Base-by-base conservation (phyloP, 1,140 invertebrate genomes). In the Polyergus mexicanus region DNA sequence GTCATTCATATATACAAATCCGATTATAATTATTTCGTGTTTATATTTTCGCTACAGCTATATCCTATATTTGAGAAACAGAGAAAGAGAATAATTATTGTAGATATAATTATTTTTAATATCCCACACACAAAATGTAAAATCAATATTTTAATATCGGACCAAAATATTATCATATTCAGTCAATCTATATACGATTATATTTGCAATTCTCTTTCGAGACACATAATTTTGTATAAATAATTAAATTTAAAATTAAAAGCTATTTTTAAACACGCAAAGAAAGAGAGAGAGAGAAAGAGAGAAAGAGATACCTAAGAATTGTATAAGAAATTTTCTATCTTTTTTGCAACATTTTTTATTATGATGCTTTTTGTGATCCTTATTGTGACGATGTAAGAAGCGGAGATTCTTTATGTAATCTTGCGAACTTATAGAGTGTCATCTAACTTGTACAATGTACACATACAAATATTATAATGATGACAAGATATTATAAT, bases 351-450 rank as follows among this genome's bases (percentile, higher is more conserved):
- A 11, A 72, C 35, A 47, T 60, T n/a, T 60, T n/a, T 13, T 60
- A 72, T 74, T 72, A 81, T 32, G 25, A 54, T 38, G n/a, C 54
- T 81, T 71, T 62, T 60, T n/a, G n/a, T n/a, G n/a, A 25, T 74
- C 19, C 54, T 60, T 72, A 72, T 60, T 74, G 38, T n/a, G 68
- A 74, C 32, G 66, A 58, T 7, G 7, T 32, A 81, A 81, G 65
- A 81, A 60, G 51, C 38, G 25, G 19, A 83, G 72, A 38, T 60
- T 83, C 47, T 83, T 83, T 60, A 60, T 38, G 35, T 16, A 22
- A 60, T 72, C 19, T 11, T 35, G 44, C 16, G 0, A 60, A 35
- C 19, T 60, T 62, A 71, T 62, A 38, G 28, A 68, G n/a, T 41
- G 35, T n/a, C 7, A 81, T 28, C 65, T 41, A 80, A 80, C 35